These are phyloP conservation scores for Colinus virginianus DNA, from an alignment of 2,113 vertebrate genomes.

Conservation along the genomic window DNA sequence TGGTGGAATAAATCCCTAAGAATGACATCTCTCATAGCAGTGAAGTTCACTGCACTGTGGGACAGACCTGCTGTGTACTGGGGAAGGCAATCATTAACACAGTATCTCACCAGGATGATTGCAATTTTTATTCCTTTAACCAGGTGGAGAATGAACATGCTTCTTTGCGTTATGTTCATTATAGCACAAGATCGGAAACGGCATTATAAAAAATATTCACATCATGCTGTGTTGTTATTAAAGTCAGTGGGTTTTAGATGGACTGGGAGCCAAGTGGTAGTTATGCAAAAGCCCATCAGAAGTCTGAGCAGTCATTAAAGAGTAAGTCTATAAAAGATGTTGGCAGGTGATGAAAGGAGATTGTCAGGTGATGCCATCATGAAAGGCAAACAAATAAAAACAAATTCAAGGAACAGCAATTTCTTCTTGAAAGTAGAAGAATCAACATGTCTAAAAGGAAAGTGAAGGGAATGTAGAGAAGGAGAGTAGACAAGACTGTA, in stretches of 20 bases:
- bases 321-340: not conserved
- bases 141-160: not conserved
- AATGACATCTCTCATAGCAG: not conserved
- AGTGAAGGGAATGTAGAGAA: not conserved
- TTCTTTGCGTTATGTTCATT: not conserved
- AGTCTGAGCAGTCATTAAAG: not conserved
- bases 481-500: not conserved
- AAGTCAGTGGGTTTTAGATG: not conserved
- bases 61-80: not conserved
- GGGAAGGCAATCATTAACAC: not conserved
- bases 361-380: not conserved
- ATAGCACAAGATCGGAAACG: not conserved
- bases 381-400: conserved; percentile 35
- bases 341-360: conserved; percentile 17
- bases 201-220: not conserved
- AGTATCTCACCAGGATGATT: not conserved
- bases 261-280: not conserved
- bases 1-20: not conserved
- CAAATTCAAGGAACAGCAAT: not conserved
- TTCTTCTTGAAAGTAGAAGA: conserved; percentile 35
- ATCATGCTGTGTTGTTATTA: not conserved
- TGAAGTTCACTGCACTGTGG: not conserved
- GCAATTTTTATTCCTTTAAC: not conserved
- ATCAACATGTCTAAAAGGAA: not conserved
- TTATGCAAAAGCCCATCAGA: not conserved